Percentiles rank a stretch among this genome's conserved stretches.
phyloP scores from a whole-genome alignment of 2,113 vertebrate species.

The Emydocephalus ijimae region DNA sequence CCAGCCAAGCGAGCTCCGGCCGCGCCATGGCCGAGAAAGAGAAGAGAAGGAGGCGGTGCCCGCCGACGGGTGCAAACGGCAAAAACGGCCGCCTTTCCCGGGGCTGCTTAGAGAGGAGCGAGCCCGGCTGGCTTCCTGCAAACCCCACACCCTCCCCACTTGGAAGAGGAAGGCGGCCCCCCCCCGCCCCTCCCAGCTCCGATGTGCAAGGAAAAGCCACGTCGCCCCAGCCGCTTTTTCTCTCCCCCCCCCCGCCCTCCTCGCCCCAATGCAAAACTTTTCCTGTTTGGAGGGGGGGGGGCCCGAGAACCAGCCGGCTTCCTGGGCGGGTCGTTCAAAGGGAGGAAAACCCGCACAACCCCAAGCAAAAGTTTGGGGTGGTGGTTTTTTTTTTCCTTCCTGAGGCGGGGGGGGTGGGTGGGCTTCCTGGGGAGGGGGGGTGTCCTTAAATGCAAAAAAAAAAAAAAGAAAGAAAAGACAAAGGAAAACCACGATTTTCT shows the following conservation, averaged over 20 bases:
- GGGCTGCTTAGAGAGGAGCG: not conserved
- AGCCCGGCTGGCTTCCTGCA: not conserved
- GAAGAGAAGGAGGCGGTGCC: not conserved
- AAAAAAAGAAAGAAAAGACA: no score
- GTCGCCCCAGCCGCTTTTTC: not conserved
- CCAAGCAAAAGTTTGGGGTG: no score
- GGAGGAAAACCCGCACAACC: no score
- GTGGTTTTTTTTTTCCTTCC: no score
- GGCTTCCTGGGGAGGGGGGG: no score
- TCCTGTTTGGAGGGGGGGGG: not conserved
- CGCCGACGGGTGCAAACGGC: not conserved
- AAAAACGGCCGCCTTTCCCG: not conserved
- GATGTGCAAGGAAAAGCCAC: not conserved
- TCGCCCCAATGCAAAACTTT: not conserved
- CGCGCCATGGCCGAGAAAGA: slow-evolving; percentile 38
- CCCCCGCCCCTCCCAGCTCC: not conserved
- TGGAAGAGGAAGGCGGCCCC: not conserved
- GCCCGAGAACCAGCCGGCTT: no score
- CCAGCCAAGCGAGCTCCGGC: slow-evolving; percentile 62
- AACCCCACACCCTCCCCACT: rapidly evolving
- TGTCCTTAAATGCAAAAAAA: no score
- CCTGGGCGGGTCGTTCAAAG: no score
- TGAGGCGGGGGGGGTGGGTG: no score
- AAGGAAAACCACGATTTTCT: no score
- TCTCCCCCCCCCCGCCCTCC: no score